Percentiles rank a stretch among this genome's conserved stretches.
phyloP scores from a whole-genome alignment of 2,113 vertebrate genomes.

The Heteronetta atricapilla region DNA sequence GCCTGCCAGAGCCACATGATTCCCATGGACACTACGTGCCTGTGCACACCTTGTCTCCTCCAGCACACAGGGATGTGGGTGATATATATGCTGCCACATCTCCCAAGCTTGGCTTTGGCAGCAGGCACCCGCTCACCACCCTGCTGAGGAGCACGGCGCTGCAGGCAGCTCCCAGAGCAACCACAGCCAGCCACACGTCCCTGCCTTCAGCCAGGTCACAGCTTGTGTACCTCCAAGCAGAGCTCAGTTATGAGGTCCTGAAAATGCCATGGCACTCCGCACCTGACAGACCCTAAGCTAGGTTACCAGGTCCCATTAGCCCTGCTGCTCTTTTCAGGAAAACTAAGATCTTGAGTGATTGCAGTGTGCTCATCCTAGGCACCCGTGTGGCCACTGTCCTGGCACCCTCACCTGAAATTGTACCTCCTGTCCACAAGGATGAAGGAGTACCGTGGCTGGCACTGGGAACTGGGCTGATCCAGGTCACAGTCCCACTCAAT shows the following conservation, averaged over 20 bases:
- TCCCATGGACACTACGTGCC: background rate
- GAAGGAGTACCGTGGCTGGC: slow-evolving; percentile 74
- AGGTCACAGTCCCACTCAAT: slow-evolving; percentile 75
- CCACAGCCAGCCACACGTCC: background rate
- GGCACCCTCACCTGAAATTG: slow-evolving; percentile 75
- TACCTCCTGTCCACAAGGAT: slow-evolving; percentile 70
- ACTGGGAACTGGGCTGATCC: slow-evolving; percentile 26
- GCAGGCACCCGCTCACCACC: accelerated
- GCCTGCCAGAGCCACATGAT: accelerated
- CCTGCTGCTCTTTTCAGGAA: background rate
- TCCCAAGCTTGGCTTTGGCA: background rate
- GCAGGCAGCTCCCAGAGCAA: accelerated
- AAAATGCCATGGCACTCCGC: accelerated
- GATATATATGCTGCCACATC: accelerated
- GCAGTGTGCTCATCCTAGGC: background rate
- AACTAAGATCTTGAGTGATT: accelerated
- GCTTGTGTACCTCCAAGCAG: background rate
- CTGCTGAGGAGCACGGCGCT: background rate
- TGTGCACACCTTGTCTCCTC: background rate
- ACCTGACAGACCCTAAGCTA: background rate
- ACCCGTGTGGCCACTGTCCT: accelerated
- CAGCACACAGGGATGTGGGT: accelerated
- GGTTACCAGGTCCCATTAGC: accelerated
- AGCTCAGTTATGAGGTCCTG: background rate
- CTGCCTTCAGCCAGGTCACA: background rate